Evolutionary conservation across 2,113 vertebrate species (phyloP).

Genomic region (Bubo blakistoni): DNA sequence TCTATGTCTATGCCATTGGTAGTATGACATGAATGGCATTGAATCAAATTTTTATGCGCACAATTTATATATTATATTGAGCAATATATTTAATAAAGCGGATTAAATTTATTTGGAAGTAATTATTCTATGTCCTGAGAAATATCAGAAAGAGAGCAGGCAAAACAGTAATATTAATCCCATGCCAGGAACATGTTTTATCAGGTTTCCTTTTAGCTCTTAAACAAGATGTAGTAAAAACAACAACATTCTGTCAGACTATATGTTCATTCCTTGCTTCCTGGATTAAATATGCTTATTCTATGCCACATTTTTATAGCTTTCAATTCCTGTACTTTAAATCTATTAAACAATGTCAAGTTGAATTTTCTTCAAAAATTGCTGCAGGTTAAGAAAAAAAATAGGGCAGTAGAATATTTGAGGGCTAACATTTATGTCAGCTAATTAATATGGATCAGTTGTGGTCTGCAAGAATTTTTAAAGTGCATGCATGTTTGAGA

Average conservation of each 20-base stretch:
- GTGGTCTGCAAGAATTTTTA: constrained; percentile 56
- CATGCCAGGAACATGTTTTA: constrained; percentile 63
- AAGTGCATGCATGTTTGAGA: constrained; percentile 28
- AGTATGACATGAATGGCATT: constrained; percentile 12
- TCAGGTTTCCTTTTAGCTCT: constrained; percentile 46
- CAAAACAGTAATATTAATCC: constrained; percentile 10
- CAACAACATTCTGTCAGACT: constrained; percentile 66
- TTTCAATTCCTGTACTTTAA: constrained; percentile 70
- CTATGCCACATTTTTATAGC: constrained; percentile 66
- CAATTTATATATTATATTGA: constrained; percentile 31
- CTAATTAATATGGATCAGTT: constrained; percentile 70
- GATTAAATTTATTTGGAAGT: constrained; percentile 36
- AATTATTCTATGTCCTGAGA: constrained; percentile 34
- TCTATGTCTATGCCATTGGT: constrained; percentile 21
- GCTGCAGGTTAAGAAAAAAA: constrained; percentile 64
- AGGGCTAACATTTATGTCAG: constrained; percentile 63
- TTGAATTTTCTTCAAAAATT: constrained; percentile 66
- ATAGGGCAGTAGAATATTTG: constrained; percentile 48
- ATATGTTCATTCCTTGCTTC: constrained; percentile 52
- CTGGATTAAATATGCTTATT: constrained; percentile 62
- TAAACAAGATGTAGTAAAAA: constrained; percentile 59
- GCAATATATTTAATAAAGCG: constrained; percentile 38
- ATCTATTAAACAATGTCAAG: constrained; percentile 69
- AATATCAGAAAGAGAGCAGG: constrained; percentile 40
- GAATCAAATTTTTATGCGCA: background rate